phyloP scores from a whole-genome alignment of 2,113 vertebrate genomes.

The Fregata magnificens region DNA sequence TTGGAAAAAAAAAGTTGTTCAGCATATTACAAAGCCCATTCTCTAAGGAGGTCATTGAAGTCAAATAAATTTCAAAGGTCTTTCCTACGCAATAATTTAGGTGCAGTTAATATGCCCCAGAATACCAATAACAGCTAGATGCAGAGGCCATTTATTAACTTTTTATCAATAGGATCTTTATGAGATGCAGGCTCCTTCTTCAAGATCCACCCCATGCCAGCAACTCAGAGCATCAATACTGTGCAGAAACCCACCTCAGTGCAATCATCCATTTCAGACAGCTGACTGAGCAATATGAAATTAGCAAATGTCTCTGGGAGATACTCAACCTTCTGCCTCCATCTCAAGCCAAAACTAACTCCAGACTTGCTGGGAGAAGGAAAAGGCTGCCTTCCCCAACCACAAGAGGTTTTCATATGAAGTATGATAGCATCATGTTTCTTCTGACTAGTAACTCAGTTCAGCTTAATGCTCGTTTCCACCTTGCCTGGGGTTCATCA shows the following conservation, averaged over 20 bases:
- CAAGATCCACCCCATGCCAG: slow-evolving; percentile 28
- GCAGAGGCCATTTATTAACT: slow-evolving; percentile 54
- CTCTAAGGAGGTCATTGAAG: slow-evolving; percentile 57
- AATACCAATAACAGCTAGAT: slow-evolving; percentile 53
- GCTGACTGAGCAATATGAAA: slow-evolving; percentile 1
- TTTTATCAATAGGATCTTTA: slow-evolving; percentile 68
- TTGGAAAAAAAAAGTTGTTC: neutral
- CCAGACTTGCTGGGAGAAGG: neutral
- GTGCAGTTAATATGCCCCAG: slow-evolving; percentile 60
- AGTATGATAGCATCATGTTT: slow-evolving; percentile 29
- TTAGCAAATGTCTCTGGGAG: slow-evolving; percentile 31
- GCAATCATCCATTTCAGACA: slow-evolving; percentile 23
- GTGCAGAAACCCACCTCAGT: neutral
- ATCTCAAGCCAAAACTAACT: slow-evolving; percentile 60
- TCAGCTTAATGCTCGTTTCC: neutral
- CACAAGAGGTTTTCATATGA: neutral
- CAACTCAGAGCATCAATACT: neutral
- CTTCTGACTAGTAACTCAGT: neutral
- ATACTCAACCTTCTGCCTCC: slow-evolving; percentile 22
- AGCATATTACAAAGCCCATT: slow-evolving; percentile 30
- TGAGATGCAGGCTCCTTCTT: slow-evolving; percentile 36
- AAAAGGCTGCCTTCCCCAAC: neutral
- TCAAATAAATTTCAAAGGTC: slow-evolving; percentile 61
- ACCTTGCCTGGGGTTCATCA: neutral
- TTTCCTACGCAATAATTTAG: slow-evolving; percentile 68